Base-by-base conservation (phyloP, 1,140 invertebrate genomes). In the Drosophila parvula region DNA sequence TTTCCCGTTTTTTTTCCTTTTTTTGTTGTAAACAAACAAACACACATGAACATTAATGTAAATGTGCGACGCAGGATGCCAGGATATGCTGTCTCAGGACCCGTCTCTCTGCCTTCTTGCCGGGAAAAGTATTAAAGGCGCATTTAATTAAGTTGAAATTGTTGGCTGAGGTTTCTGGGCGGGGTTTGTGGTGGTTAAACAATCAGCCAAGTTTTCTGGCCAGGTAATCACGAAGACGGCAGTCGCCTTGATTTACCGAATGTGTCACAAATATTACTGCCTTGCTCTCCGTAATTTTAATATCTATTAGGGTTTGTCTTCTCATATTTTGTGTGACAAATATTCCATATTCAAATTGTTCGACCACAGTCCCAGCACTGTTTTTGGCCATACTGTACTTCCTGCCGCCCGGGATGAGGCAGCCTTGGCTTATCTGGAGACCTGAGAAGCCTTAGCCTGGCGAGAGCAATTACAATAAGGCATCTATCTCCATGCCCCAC, bases 71-170 rank as follows among this genome's bases (percentile, higher is more conserved):
- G 61, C 41, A 56, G 50, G 58, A 56, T 65, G 30, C 44, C 22
- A 38, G 69, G 57, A 59, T 45, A 34, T 14, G 14, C 22, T 43
- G 9, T 18, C 30, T 22, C 22, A 22, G 22, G n/a, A 45, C 22
- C 22, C 11, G 14, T 14, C 44, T 9, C 38, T 10, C 28, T 36
- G 9, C 38, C 38, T 16, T 62, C 43, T 48, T 83, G 80, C 79
- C 67, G 79, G 34, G 14, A 60, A 77, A 89, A 84, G 84, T 89
- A 89, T 89, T 89, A 84, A 89, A 89, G 85, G 84, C 80, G 84
- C 84, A 89, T 89, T 89, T 89, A 89, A 89, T 89, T 89, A 89
- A 89, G 78, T 89, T 78, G 80, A 83, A 89, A 89, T 73, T 88
- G 84, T 88, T 89, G 76, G 71, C 64, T 79, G 75, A 86, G 78